These are phyloP conservation scores for Eupithecia dodoneata DNA, from an alignment of 2,888 invertebrate genomes.

Conservation along the genomic window DNA sequence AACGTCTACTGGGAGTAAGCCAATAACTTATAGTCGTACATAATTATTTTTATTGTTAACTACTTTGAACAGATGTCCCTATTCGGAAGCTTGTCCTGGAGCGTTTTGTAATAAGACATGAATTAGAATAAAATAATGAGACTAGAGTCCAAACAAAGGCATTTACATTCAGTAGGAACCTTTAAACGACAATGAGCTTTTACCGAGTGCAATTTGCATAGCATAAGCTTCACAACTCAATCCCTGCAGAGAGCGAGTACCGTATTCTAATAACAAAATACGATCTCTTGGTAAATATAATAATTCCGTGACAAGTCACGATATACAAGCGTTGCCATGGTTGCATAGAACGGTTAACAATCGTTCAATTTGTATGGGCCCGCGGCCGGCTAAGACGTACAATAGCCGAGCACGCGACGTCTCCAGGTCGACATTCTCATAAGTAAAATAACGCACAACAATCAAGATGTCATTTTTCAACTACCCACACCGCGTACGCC, in stretches of 20 bases:
- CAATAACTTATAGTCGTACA: slow-evolving; percentile 56
- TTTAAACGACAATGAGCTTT: slow-evolving; percentile 22
- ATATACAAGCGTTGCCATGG: slow-evolving; percentile 64
- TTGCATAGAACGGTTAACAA: slow-evolving; percentile 76
- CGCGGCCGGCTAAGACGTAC: slow-evolving; percentile 63
- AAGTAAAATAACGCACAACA: slow-evolving; percentile 83
- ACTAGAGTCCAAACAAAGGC: slow-evolving; percentile 9
- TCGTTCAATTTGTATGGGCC: slow-evolving; percentile 81
- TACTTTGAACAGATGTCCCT: slow-evolving; percentile 20
- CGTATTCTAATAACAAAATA: slow-evolving; percentile 60
- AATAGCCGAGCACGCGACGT: slow-evolving; percentile 78
- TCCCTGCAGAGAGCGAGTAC: slow-evolving; percentile 44
- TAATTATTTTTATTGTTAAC: slow-evolving; percentile 55
- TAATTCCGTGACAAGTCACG: slow-evolving; percentile 77
- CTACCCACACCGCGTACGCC: slow-evolving; percentile 80
- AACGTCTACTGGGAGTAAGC: slow-evolving; percentile 47
- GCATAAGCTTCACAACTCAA: slow-evolving; percentile 25
- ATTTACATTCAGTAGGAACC: slow-evolving; percentile 16
- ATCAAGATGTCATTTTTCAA: slow-evolving; percentile 85
- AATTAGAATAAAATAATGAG: slow-evolving; percentile 2
- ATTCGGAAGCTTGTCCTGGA: background rate
- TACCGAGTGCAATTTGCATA: slow-evolving; percentile 29
- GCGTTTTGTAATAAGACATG: slow-evolving; percentile 1
- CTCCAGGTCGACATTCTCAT: slow-evolving; percentile 75
- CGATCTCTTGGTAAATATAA: slow-evolving; percentile 69